Conservation (phyloP, 2,113 vertebrate species). For the Pogonocichla stellata region DNA sequence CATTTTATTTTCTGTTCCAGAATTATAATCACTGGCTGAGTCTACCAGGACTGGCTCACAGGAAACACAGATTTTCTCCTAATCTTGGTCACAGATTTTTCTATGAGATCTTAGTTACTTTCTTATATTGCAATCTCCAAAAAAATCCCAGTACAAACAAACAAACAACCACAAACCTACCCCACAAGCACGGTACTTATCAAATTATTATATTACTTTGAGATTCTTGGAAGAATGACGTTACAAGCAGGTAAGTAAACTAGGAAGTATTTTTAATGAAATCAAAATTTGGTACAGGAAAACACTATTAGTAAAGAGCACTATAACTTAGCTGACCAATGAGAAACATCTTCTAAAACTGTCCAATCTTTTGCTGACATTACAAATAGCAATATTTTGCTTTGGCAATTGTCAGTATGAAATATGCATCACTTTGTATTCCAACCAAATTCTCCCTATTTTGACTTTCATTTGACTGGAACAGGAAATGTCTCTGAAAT, state of each 20-base stretch:
- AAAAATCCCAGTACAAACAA: rapidly evolving
- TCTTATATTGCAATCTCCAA: background rate
- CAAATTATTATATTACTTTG: background rate
- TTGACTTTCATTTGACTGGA: background rate
- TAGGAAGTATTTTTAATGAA: background rate
- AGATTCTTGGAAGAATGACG: background rate
- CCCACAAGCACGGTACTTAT: background rate
- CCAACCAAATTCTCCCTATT: background rate
- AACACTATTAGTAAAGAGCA: background rate
- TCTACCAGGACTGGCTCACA: background rate
- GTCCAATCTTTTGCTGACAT: background rate
- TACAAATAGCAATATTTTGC: background rate
- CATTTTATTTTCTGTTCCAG: background rate
- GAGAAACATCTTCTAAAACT: background rate
- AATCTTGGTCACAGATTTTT: background rate
- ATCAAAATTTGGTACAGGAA: background rate
- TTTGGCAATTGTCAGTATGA: background rate
- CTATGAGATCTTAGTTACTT: background rate
- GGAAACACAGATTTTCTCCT: background rate
- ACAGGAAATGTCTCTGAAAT: background rate
- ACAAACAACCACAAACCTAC: rapidly evolving
- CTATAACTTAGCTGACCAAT: background rate
- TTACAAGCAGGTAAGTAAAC: background rate
- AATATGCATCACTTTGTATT: background rate
- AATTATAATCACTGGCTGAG: background rate